These are phyloP conservation scores for Tupaia chinensis DNA, from an alignment of 2,113 vertebrate genomes.

Conservation along the genomic window DNA sequence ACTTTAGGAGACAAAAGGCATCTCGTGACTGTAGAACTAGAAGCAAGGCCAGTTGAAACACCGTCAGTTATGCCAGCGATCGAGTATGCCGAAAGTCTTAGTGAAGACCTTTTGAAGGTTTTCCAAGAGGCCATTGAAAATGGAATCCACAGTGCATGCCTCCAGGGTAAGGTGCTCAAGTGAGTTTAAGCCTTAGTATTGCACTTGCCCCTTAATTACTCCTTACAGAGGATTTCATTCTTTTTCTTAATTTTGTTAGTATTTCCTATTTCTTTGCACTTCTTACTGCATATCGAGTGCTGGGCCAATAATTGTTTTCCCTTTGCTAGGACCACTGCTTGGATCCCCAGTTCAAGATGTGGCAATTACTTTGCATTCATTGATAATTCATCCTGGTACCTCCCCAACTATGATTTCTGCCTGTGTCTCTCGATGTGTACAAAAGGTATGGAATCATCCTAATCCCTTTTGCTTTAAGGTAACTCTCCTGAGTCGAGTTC, in stretches of 20 bases:
- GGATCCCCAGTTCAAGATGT: conserved; percentile 94
- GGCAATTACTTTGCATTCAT: conserved; percentile 87
- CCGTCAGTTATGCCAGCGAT: conserved; percentile 78
- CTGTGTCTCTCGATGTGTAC: conserved; percentile 94
- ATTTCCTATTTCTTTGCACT: neutral
- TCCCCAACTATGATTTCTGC: conserved; percentile 95
- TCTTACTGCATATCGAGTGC: neutral
- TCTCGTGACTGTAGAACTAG: conserved; percentile 89
- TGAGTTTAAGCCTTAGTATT: neutral
- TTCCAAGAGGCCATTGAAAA: conserved; percentile 91
- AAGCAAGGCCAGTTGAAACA: conserved; percentile 84
- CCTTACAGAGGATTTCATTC: neutral
- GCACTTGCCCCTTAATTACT: neutral
- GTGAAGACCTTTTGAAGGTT: conserved; percentile 83
- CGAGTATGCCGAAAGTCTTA: conserved; percentile 76
- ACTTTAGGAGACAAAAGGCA: conserved; percentile 93
- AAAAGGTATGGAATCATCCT: conserved; percentile 90
- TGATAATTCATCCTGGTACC: conserved; percentile 91
- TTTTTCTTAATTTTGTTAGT: neutral
- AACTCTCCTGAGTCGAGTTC: neutral
- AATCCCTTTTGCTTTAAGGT: neutral
- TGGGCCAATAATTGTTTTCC: neutral
- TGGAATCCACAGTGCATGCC: conserved; percentile 90
- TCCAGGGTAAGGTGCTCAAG: conserved; percentile 91
- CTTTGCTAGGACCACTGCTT: conserved; percentile 92